Evolutionary conservation across 2,888 invertebrate species (phyloP).

Genomic region (Onchidella celtica): DNA sequence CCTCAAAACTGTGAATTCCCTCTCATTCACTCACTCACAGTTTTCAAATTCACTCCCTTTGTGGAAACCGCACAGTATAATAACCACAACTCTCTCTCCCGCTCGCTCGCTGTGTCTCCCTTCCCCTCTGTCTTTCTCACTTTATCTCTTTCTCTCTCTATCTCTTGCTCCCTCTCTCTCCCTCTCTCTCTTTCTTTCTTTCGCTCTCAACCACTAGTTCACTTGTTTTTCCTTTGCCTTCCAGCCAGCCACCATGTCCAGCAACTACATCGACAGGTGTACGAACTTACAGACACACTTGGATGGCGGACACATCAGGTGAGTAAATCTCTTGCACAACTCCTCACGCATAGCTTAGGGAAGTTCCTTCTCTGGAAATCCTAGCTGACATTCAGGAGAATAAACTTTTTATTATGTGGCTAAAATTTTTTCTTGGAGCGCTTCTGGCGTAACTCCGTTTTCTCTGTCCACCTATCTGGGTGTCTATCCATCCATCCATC

Average conservation of each 20-base stretch:
- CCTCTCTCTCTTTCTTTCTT: neutral
- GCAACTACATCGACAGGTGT: conserved; percentile 49
- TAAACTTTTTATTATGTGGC: too few relatives aligned
- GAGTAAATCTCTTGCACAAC: neutral
- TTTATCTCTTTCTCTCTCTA: neutral
- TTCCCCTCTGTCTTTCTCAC: too few relatives aligned
- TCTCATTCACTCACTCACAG: conserved; percentile 6
- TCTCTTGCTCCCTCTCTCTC: neutral
- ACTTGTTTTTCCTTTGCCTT: neutral
- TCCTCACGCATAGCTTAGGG: too few relatives aligned
- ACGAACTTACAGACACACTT: conserved; percentile 32
- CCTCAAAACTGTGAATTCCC: neutral
- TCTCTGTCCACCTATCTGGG: neutral
- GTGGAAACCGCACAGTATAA: too few relatives aligned
- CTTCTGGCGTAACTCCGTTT: neutral
- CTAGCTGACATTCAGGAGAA: too few relatives aligned
- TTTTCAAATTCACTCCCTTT: too few relatives aligned
- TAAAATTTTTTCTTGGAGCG: neutral
- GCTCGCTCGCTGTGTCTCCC: too few relatives aligned
- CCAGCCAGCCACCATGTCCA: conserved; percentile 39
- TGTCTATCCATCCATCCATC: too few relatives aligned
- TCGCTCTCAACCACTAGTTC: neutral
- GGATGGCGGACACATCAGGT: conserved; percentile 37
- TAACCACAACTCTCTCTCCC: too few relatives aligned
- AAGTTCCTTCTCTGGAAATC: too few relatives aligned